Base-by-base conservation (phyloP, 2,888 invertebrate genomes). In the Enchytraeus crypticus region DNA sequence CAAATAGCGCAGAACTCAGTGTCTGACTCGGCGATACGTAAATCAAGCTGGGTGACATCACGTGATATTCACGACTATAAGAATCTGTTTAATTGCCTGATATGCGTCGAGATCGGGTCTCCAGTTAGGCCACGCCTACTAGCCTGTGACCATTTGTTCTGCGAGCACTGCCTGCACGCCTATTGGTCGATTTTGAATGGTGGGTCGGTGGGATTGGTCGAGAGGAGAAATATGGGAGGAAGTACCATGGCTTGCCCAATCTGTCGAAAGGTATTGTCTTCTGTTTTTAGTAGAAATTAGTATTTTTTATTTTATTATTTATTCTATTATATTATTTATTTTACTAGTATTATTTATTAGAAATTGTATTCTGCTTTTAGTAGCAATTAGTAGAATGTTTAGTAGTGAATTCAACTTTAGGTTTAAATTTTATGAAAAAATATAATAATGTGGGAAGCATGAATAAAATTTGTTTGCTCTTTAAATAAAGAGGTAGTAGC, bases 11-110 rank as follows among this genome's bases (percentile, higher is more conserved):
- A n/a, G n/a, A n/a, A n/a, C n/a, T n/a, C n/a, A n/a, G n/a, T n/a
- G n/a, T n/a, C n/a, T n/a, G n/a, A n/a, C n/a, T n/a, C n/a, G n/a
- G 38, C 54, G 2, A 23, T 38, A 26, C 54, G 38, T 14, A 54
- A 54, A 27, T 27, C 54, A 2, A 54, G 38, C 27, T 61, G 61
- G 45, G 46, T 57, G n/a, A 61, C 57, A 30, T 61, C 46, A 23
- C 49, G 51, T 33, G 43, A 57, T 5, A 32, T 57, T 27, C 38
- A 56, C 11, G 54, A 54, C 33, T 54, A 54, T 34, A 18, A 38
- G 4, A 33, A 21, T 8, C 3, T 34, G 2, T 54, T 54, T 29
- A 57, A 21, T 18, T 57, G 57, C 23, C 47, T 57, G n/a, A 21
- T 57, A 18, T 57, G 57, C 46, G 26, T 54, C 34, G 54, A 54